A percentile compares a stretch with the other conserved stretches of the same genome.
These are phyloP conservation scores for Gryllus longicercus DNA, from an alignment of 2,888 invertebrate species.

Conservation along the genomic window DNA sequence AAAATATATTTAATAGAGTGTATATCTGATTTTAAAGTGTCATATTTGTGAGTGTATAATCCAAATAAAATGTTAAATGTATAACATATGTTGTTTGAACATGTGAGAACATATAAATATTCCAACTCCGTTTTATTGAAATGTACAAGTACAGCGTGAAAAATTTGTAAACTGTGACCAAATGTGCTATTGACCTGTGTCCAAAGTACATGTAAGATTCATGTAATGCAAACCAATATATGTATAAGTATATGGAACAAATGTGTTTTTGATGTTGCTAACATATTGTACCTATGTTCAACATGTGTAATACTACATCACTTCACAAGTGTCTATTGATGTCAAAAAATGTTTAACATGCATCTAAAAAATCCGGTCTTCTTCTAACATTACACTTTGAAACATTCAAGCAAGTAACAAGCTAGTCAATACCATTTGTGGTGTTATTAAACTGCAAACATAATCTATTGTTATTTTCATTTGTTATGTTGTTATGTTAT, in stretches of 20 bases:
- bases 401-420: too few species aligned
- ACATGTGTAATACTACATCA: too few species aligned
- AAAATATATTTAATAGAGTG: neutral
- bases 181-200: neutral
- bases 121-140: neutral
- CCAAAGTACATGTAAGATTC: neutral
- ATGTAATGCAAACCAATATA: neutral
- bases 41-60: neutral
- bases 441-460: too few species aligned
- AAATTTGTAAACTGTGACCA: neutral
- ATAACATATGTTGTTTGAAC: neutral
- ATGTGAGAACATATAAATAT: neutral
- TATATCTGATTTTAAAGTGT: slow-evolving; percentile 7
- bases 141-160: neutral
- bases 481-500: too few species aligned
- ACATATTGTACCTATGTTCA: neutral
- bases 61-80: neutral
- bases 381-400: neutral
- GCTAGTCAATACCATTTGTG: too few species aligned
- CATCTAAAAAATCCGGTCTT: neutral
- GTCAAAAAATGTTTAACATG: neutral
- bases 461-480: too few species aligned
- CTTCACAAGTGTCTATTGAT: neutral
- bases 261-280: slow-evolving; percentile 2
- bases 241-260: neutral